Conservation (phyloP, 2,797 vertebrate genomes). For the Sebastes matsubarae region DNA sequence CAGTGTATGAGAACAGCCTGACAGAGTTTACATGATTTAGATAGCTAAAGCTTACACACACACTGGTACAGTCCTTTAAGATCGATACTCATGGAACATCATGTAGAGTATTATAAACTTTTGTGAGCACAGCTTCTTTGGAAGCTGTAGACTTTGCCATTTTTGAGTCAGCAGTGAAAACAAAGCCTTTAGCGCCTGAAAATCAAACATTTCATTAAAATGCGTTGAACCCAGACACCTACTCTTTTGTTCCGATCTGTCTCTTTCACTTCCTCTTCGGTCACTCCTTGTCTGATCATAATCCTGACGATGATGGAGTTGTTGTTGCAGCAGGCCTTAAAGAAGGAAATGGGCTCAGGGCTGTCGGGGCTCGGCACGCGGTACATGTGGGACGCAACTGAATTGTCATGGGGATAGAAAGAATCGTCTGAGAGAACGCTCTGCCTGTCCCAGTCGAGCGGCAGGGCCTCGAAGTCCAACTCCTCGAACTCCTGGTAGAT, state of each 20-base stretch:
- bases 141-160: background rate
- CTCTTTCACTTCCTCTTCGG: conserved; percentile 87
- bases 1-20: too few relatives aligned
- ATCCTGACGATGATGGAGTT: conserved; percentile 89
- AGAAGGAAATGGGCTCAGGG: conserved; percentile 86
- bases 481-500: conserved; percentile 86
- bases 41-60: background rate
- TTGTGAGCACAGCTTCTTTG: background rate
- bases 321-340: conserved; percentile 92
- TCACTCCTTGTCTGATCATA: conserved; percentile 89
- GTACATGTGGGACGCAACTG: background rate
- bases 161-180: background rate
- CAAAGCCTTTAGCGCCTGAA: background rate
- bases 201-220: background rate
- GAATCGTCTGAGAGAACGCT: conserved; percentile 92
- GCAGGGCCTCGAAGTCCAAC: conserved; percentile 87
- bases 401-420: conserved; percentile 86
- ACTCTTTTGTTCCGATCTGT: conserved; percentile 93
- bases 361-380: conserved; percentile 59
- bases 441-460: conserved; percentile 77
- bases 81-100: background rate
- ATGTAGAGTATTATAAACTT: background rate
- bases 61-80: background rate
- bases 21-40: background rate
- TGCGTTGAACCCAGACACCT: conserved; percentile 58